Conservation (phyloP, 2,888 invertebrate species). For the Oasisia sp. region DNA sequence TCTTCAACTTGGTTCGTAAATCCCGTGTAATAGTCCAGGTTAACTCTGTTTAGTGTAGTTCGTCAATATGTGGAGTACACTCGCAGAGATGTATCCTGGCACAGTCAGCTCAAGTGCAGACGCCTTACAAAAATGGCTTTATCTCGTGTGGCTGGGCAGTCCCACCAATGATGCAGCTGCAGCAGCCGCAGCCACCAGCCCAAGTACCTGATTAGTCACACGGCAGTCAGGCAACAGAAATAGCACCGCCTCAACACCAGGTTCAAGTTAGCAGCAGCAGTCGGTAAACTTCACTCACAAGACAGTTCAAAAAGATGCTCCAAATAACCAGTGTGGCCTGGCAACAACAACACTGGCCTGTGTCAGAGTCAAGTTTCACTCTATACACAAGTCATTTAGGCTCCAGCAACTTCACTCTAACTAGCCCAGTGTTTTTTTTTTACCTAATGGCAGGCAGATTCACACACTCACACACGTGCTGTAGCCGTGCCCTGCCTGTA, state of each 20-base stretch:
- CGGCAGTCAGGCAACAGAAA: not conserved
- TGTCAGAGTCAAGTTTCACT: not conserved
- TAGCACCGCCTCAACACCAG: not conserved
- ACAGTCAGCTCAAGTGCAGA: not conserved
- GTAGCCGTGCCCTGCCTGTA: slow-evolving; percentile 2
- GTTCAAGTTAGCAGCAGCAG: not conserved
- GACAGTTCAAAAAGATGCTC: not conserved
- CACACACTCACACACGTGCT: not conserved
- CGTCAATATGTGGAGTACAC: not conserved
- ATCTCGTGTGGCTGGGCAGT: not conserved
- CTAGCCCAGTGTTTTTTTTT: not conserved
- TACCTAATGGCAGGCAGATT: not conserved
- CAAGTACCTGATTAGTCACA: not conserved
- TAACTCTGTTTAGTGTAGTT: not conserved
- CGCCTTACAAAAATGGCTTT: not conserved
- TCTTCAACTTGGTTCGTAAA: slow-evolving; percentile 4
- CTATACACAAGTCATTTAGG: not conserved
- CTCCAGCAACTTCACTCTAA: not conserved
- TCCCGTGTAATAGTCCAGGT: not conserved
- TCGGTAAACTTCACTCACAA: not conserved
- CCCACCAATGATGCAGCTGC: not conserved
- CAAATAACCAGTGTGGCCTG: not conserved
- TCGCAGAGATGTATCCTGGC: not conserved
- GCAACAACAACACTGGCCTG: not conserved
- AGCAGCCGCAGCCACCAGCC: not conserved